A percentile compares a stretch with the other conserved stretches of the same genome.
Conservation (phyloP, 2,113 vertebrate species). For the Syngnathus floridae region DNA sequence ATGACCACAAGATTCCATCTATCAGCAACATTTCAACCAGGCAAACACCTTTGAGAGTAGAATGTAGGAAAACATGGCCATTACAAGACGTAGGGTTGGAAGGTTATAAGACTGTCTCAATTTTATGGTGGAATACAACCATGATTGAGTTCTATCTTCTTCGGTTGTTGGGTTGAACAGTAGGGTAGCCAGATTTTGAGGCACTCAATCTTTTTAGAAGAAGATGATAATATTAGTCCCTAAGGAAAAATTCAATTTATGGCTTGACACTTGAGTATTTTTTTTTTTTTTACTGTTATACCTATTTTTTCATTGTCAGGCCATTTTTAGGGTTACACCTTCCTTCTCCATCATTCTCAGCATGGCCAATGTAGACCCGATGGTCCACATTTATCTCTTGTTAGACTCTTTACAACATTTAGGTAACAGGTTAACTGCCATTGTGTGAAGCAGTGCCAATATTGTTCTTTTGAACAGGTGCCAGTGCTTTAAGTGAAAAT, state of each 20-base stretch:
- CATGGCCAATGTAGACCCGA: slow-evolving; percentile 17
- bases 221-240: background rate
- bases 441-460: background rate
- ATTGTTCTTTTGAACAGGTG: too few species aligned
- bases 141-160: slow-evolving; percentile 23
- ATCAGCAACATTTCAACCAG: slow-evolving; percentile 22
- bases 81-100: slow-evolving; percentile 10
- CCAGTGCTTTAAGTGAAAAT: too few species aligned
- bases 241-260: slow-evolving; percentile 14
- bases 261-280: slow-evolving; percentile 27
- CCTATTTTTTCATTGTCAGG: slow-evolving; percentile 6
- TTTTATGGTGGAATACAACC: slow-evolving; percentile 21
- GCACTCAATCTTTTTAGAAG: slow-evolving; percentile 9
- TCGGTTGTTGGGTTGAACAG: slow-evolving; percentile 3
- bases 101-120: slow-evolving; percentile 21
- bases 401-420: slow-evolving; percentile 6
- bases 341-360: slow-evolving; percentile 19
- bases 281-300: slow-evolving; percentile 8
- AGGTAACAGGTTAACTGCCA: slow-evolving; percentile 26
- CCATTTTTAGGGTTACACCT: slow-evolving; percentile 33
- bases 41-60: slow-evolving; percentile 1
- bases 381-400: background rate
- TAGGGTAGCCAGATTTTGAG: slow-evolving; percentile 18
- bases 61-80: background rate
- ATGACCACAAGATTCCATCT: slow-evolving; percentile 17